Conservation (phyloP, 2,113 vertebrate species). For the Lynx canadensis region DNA sequence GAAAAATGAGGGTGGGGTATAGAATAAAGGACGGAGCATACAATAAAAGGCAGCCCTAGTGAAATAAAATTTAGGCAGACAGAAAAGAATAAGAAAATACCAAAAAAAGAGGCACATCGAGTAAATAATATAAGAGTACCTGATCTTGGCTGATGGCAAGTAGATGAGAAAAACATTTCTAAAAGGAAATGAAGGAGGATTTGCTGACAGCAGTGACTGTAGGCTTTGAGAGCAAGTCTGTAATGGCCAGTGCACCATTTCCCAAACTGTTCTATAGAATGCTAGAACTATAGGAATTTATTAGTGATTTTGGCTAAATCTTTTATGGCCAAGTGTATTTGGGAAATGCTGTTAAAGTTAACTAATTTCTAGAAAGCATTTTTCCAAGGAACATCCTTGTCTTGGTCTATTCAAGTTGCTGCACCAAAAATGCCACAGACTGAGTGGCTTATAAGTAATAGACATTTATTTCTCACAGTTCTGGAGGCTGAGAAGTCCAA, state of each 20-base stretch:
- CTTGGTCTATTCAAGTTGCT: neutral
- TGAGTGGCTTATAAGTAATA: neutral
- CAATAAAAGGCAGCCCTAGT: neutral
- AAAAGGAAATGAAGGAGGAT: neutral
- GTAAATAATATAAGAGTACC: neutral
- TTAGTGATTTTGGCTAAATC: neutral
- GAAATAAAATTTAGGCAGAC: neutral
- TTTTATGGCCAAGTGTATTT: neutral
- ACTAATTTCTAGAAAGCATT: neutral
- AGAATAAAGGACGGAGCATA: neutral
- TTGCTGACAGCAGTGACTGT: neutral
- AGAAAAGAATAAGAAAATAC: constrained; percentile 3
- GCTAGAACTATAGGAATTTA: neutral
- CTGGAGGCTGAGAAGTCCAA: neutral
- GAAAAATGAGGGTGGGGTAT: neutral
- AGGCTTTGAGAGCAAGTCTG: neutral
- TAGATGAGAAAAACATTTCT: neutral
- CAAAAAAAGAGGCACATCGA: neutral
- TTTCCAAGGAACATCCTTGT: neutral
- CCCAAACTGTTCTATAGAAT: neutral
- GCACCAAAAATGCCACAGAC: neutral
- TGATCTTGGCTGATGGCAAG: neutral
- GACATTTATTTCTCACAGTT: neutral
- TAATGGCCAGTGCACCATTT: neutral
- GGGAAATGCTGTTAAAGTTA: neutral